Evolutionary conservation across 2,113 vertebrate genomes (phyloP).

Genomic region (Merops nubicus): DNA sequence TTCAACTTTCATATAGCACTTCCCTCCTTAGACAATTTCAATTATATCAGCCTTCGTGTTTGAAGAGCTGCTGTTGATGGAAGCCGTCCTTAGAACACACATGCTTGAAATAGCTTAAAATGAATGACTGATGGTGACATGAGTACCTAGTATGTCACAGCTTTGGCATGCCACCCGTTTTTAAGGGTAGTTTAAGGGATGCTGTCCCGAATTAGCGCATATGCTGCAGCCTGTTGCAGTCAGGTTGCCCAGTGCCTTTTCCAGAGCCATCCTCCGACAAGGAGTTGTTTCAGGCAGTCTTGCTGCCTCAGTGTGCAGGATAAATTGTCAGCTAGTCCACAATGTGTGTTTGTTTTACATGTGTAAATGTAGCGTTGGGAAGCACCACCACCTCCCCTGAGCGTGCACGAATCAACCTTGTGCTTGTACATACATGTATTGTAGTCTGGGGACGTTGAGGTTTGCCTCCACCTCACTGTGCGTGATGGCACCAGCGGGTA

Average conservation of each 20-base stretch:
- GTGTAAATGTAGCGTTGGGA: not conserved
- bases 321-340: not conserved
- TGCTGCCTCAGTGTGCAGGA: not conserved
- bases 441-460: not conserved
- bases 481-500: not conserved
- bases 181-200: not conserved
- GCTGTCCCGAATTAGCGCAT: not conserved
- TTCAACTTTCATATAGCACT: not conserved
- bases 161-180: not conserved
- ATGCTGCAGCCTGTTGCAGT: not conserved
- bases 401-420: not conserved
- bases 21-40: not conserved
- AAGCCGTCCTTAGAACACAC: not conserved
- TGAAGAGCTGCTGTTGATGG: not conserved
- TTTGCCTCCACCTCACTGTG: not conserved
- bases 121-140: not conserved
- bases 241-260: not conserved
- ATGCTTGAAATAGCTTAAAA: not conserved
- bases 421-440: not conserved
- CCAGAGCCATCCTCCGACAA: accelerated
- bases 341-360: conserved; percentile 11
- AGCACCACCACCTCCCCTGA: not conserved
- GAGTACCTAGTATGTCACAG: not conserved
- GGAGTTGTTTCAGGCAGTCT: not conserved
- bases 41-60: not conserved